Evolutionary conservation across 2,888 invertebrate species (phyloP).

Genomic region (Agrotis puta): DNA sequence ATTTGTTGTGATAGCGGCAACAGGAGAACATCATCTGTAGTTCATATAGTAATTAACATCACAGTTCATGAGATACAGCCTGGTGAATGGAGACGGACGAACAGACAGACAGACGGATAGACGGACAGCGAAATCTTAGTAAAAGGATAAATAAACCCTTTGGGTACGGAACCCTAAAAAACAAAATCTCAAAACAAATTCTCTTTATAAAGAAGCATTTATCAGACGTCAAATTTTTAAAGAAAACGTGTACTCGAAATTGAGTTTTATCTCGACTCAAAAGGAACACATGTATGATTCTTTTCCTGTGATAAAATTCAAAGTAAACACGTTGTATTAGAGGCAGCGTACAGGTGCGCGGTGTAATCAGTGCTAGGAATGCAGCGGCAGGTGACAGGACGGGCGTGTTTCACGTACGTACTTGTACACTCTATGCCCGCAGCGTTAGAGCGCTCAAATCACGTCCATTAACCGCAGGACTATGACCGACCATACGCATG

Average conservation of each 20-base stretch:
- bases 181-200: conserved; percentile 23
- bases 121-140: too few relatives aligned
- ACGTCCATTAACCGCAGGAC: conserved; percentile 89
- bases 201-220: conserved; percentile 31
- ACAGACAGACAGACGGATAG: too few relatives aligned
- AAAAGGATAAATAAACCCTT: too few relatives aligned
- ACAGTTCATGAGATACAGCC: too few relatives aligned
- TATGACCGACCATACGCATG: conserved; percentile 84
- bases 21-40: too few relatives aligned
- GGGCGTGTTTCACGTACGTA: conserved; percentile 71
- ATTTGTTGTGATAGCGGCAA: too few relatives aligned
- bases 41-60: too few relatives aligned
- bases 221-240: conserved; percentile 23
- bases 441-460: conserved; percentile 87
- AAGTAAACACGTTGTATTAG: conserved; percentile 71
- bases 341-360: conserved; percentile 79
- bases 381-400: conserved; percentile 89
- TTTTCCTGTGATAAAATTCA: conserved; percentile 74
- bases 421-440: conserved; percentile 69
- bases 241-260: conserved; percentile 17
- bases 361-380: conserved; percentile 88
- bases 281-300: conserved; percentile 57
- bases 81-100: too few relatives aligned
- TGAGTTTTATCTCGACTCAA: conserved; percentile 53
- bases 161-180: too few relatives aligned